These are phyloP conservation scores for Thymelicus acteon DNA, from an alignment of 2,888 invertebrate genomes.

Conservation along the genomic window DNA sequence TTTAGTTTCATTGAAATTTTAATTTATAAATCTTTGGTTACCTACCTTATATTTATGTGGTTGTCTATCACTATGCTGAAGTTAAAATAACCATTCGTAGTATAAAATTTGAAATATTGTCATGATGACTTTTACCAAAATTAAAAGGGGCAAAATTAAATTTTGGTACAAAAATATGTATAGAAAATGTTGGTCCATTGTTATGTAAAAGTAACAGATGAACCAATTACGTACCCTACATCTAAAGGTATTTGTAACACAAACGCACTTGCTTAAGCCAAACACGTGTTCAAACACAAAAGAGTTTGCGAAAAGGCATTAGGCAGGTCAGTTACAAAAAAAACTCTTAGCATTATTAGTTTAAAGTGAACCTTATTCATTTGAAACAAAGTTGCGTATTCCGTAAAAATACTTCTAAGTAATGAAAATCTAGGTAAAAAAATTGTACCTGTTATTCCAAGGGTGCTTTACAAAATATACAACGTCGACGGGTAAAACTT, in stretches of 20 bases:
- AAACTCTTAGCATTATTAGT: background rate
- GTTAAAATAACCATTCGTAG: too few relatives aligned
- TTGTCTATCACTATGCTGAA: too few relatives aligned
- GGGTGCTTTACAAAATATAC: conserved; percentile 26
- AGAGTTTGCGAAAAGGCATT: conserved; percentile 40
- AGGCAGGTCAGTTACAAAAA: conserved; percentile 34
- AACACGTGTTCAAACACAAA: conserved; percentile 43
- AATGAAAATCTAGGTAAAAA: conserved; percentile 6
- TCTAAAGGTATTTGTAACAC: conserved; percentile 31
- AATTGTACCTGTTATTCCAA: conserved; percentile 35
- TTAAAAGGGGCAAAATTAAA: background rate
- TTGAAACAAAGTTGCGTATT: background rate
- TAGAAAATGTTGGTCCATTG: conserved; percentile 8
- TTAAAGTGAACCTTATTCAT: background rate
- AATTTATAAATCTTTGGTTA: too few relatives aligned
- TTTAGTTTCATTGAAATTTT: too few relatives aligned
- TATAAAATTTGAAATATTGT: too few relatives aligned
- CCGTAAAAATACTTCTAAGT: background rate
- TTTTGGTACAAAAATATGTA: background rate
- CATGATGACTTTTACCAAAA: background rate
- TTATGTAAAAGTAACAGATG: conserved; percentile 22
- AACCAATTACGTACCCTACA: conserved; percentile 16
- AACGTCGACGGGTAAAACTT: background rate
- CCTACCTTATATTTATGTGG: too few relatives aligned
- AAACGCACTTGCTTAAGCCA: conserved; percentile 42